These are phyloP conservation scores for Pristionchus fissidentatus DNA, from an alignment of 2,888 invertebrate species.

Conservation along the genomic window DNA sequence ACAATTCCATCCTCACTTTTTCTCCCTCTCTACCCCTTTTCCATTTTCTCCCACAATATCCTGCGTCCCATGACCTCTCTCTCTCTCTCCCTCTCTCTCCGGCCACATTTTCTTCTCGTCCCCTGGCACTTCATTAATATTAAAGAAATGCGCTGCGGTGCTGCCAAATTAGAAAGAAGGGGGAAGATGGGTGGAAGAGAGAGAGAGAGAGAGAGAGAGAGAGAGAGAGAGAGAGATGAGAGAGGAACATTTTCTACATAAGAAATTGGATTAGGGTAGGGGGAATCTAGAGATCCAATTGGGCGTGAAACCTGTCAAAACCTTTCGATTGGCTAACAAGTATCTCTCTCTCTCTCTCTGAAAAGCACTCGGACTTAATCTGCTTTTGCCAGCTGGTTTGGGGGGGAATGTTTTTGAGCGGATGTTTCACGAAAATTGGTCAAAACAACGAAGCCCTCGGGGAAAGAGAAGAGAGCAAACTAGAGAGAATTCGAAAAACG, in stretches of 20 bases:
- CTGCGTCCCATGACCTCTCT: neutral
- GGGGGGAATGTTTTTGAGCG: too few relatives aligned
- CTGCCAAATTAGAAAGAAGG: slow-evolving; percentile 6
- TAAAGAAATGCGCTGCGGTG: slow-evolving; percentile 23
- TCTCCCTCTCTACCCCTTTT: too few relatives aligned
- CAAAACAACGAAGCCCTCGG: too few relatives aligned
- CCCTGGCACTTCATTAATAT: slow-evolving; percentile 32
- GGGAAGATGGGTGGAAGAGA: neutral
- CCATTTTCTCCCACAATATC: neutral
- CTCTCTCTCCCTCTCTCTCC: neutral
- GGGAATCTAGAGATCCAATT: neutral
- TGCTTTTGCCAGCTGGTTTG: too few relatives aligned
- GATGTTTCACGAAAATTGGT: too few relatives aligned
- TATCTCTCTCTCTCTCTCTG: neutral
- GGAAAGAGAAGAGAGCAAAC: too few relatives aligned
- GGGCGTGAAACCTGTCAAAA: slow-evolving; percentile 25
- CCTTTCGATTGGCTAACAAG: neutral
- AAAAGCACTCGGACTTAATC: neutral
- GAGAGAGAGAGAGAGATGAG: neutral
- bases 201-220: neutral
- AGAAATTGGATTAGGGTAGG: slow-evolving; percentile 17
- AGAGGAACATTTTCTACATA: neutral
- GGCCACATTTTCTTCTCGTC: neutral
- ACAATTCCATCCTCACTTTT: too few relatives aligned
- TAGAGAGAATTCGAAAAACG: too few relatives aligned